Percentiles rank a stretch among this genome's conserved stretches.
Evolutionary conservation across 1,140 invertebrate species (phyloP).

Genomic region (Megalonaias nervosa): DNA sequence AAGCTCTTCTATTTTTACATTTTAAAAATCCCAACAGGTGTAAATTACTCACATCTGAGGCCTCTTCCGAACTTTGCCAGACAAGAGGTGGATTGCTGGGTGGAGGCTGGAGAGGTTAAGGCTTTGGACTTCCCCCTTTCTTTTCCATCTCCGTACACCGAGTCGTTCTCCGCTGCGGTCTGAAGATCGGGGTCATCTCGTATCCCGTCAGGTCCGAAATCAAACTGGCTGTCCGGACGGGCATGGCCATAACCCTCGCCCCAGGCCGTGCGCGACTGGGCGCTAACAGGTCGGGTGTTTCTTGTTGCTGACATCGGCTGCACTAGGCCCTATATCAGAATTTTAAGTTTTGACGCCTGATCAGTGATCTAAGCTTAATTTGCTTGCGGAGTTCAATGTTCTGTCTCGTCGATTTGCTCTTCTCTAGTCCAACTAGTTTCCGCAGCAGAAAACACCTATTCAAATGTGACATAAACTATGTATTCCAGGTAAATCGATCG

Average conservation of each 20-base stretch:
- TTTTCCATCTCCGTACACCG: slow-evolving; percentile 37
- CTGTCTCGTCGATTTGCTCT: too few relatives aligned
- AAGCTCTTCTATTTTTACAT: neutral
- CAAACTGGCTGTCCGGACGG: slow-evolving; percentile 47
- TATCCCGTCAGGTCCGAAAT: slow-evolving; percentile 40
- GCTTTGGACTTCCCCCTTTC: slow-evolving; percentile 28
- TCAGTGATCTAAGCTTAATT: too few relatives aligned
- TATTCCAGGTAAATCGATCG: too few relatives aligned
- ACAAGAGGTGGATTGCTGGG: slow-evolving; percentile 35
- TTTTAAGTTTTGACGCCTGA: too few relatives aligned
- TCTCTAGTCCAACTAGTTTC: too few relatives aligned
- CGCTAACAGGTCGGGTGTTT: slow-evolving; percentile 55
- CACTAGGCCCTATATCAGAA: too few relatives aligned
- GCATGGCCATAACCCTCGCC: slow-evolving; percentile 42
- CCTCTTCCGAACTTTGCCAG: slow-evolving; percentile 50
- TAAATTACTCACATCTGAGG: slow-evolving; percentile 63
- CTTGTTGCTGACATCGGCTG: neutral
- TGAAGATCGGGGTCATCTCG: slow-evolving; percentile 51
- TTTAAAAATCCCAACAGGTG: slow-evolving; percentile 2
- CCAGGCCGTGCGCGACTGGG: slow-evolving; percentile 63
- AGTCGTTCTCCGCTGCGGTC: slow-evolving; percentile 50
- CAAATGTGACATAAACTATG: too few relatives aligned
- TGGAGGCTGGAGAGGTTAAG: slow-evolving; percentile 24
- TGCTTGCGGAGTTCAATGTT: too few relatives aligned
- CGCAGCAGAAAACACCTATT: too few relatives aligned